Conservation (phyloP, 2,797 vertebrate genomes). For the Cottoperca gobio region DNA sequence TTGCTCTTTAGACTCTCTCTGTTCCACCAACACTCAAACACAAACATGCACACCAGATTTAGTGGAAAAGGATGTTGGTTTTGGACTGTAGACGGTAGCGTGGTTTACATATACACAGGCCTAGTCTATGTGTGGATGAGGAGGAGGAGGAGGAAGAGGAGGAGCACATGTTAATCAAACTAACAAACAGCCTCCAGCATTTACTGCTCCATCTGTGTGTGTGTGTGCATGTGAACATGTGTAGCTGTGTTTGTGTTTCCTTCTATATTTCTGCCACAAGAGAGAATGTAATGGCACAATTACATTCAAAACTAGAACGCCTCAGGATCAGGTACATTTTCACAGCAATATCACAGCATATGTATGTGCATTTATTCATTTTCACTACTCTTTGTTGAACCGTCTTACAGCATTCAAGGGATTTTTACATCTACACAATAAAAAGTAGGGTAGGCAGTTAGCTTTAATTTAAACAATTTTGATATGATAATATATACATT, state of each 20-base stretch:
- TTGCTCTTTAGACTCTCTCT: constrained; percentile 9
- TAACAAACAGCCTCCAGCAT: constrained; percentile 30
- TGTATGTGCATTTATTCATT: not conserved
- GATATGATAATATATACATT: not conserved
- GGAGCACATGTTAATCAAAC: constrained; percentile 48
- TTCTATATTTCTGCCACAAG: constrained; percentile 14
- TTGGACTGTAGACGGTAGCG: constrained; percentile 59
- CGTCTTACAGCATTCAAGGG: not conserved
- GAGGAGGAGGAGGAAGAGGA: constrained; percentile 27
- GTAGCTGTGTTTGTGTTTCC: constrained; percentile 37
- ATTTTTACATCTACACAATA: not conserved
- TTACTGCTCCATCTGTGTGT: constrained; percentile 15
- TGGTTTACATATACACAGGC: constrained; percentile 47
- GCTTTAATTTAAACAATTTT: not conserved
- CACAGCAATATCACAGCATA: too few species aligned
- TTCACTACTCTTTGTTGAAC: not conserved
- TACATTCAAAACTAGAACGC: not conserved
- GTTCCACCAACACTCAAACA: not conserved
- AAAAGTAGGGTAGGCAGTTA: not conserved
- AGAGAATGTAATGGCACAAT: not conserved
- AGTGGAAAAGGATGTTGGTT: constrained; percentile 61
- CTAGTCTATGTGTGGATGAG: constrained; percentile 43
- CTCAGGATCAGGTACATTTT: not conserved
- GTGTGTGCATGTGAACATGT: not conserved
- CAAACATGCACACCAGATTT: not conserved